A percentile compares a stretch with the other conserved stretches of the same genome.
These are phyloP conservation scores for Galeopterus variegatus DNA, from an alignment of 2,113 vertebrate genomes.

Conservation along the genomic window DNA sequence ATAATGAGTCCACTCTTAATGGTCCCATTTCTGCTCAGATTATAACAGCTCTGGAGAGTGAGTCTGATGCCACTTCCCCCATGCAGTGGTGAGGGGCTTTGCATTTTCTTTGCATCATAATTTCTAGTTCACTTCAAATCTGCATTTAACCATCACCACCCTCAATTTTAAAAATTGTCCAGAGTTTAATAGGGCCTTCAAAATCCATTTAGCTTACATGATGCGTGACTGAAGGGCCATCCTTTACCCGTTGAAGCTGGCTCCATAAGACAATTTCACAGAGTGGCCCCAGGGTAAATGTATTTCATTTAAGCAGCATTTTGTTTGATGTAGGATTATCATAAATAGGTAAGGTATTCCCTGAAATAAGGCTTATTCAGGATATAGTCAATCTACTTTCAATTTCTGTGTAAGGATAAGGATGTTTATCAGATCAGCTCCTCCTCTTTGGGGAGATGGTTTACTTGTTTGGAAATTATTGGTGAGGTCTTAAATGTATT, in stretches of 20 bases:
- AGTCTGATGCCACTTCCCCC: no score
- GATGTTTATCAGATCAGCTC: not conserved
- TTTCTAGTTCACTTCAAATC: conserved; percentile 52
- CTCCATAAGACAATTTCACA: not conserved
- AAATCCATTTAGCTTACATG: conserved; percentile 68
- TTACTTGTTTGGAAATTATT: not conserved
- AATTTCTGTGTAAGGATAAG: conserved; percentile 38
- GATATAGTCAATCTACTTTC: not conserved
- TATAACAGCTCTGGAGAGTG: not conserved
- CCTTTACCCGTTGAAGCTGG: not conserved
- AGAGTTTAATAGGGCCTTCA: conserved; percentile 64
- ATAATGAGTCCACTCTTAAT: not conserved
- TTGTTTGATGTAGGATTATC: not conserved
- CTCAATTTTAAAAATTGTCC: conserved; percentile 67
- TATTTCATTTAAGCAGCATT: not conserved
- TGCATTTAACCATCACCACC: conserved; percentile 37
- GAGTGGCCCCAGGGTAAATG: not conserved
- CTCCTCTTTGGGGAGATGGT: not conserved
- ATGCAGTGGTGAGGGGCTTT: no score
- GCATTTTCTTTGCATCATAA: conserved; percentile 43
- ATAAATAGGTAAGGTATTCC: not conserved
- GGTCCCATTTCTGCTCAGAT: not conserved
- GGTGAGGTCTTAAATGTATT: not conserved
- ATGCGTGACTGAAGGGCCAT: not conserved
- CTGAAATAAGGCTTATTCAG: not conserved